Percentiles rank a stretch among this genome's conserved stretches.
Evolutionary conservation across 2,888 invertebrate species (phyloP).

Genomic region (Melinopterus prodromus): DNA sequence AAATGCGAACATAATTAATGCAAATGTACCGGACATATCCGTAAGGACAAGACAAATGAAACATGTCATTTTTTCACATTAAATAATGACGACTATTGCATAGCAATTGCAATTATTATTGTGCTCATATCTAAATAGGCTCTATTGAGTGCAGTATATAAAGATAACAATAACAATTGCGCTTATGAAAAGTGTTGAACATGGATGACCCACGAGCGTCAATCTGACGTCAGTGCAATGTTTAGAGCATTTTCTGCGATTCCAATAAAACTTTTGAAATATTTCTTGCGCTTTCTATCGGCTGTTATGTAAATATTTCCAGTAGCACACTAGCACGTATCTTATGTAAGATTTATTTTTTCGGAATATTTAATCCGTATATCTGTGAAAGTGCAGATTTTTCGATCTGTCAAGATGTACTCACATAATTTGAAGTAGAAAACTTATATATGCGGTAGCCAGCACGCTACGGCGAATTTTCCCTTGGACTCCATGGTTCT

Average conservation of each 20-base stretch:
- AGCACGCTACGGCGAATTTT: not conserved
- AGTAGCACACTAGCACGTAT: not conserved
- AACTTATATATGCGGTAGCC: not conserved
- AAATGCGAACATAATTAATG: not conserved
- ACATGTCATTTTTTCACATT: not conserved
- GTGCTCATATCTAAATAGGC: not conserved
- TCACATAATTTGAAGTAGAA: not conserved
- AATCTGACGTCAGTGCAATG: not conserved
- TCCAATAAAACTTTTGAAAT: not conserved
- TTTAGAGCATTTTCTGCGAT: not conserved
- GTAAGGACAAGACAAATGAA: not conserved
- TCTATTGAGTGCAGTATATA: not conserved
- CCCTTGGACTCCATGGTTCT: not conserved
- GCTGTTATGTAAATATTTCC: not conserved
- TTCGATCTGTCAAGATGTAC: not conserved
- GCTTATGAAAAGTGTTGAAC: not conserved
- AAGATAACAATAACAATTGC: constrained; percentile 4
- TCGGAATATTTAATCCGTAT: not conserved
- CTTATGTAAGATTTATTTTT: not conserved
- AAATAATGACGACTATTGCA: not conserved
- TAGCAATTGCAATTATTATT: not conserved
- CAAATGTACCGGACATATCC: not conserved
- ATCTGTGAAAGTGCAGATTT: not conserved
- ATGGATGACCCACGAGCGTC: not conserved
- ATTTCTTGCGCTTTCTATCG: too few relatives aligned